These are phyloP conservation scores for Fregetta grallaria DNA, from an alignment of 2,113 vertebrate genomes.

Conservation along the genomic window DNA sequence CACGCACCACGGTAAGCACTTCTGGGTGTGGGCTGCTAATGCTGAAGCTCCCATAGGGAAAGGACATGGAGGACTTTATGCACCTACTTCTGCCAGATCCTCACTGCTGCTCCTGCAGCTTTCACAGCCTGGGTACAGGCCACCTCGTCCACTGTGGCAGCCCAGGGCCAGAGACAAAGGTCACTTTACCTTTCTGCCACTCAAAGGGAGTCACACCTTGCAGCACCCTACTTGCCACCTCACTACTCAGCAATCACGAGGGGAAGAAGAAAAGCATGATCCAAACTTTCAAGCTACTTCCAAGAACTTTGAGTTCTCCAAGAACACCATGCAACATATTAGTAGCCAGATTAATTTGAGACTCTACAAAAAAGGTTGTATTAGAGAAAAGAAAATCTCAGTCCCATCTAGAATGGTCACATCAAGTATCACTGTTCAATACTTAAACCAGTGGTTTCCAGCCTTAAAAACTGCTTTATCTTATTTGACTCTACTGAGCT, in stretches of 20 bases:
- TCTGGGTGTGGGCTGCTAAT: neutral
- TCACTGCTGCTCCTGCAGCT: neutral
- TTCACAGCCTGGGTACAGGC: neutral
- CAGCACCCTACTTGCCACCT: neutral
- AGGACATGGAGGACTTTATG: accelerated
- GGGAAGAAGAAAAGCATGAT: neutral
- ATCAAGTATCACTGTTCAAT: neutral
- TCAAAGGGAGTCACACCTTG: neutral
- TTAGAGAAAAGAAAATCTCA: neutral
- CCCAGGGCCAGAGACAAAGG: neutral
- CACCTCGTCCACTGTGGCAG: neutral
- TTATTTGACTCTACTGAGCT: neutral
- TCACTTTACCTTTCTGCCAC: neutral
- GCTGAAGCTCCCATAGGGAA: neutral
- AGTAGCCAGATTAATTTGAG: neutral
- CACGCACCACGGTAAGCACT: accelerated
- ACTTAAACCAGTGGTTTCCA: neutral
- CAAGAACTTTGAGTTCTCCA: neutral
- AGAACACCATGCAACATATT: neutral
- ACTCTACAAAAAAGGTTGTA: neutral
- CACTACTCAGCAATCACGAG: neutral
- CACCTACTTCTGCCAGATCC: neutral
- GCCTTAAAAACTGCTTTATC: neutral
- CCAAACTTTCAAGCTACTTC: neutral
- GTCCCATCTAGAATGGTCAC: neutral